These are phyloP conservation scores for Drosophila pectinifera DNA, from an alignment of 1,140 invertebrate genomes.

Conservation along the genomic window DNA sequence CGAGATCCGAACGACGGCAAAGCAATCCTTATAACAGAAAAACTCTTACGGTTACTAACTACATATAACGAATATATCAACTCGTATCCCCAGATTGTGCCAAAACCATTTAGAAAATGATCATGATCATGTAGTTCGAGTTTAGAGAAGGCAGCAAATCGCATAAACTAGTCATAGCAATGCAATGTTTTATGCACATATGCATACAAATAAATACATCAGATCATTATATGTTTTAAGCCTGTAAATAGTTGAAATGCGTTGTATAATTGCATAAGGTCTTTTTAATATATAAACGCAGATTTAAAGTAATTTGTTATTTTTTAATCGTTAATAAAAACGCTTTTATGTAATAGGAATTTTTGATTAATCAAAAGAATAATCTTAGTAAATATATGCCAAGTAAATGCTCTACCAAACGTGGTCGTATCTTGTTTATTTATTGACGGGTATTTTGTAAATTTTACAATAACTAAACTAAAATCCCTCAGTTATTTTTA, in stretches of 20 bases:
- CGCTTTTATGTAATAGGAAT: slow-evolving; percentile 71
- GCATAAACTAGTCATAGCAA: slow-evolving; percentile 76
- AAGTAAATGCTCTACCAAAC: slow-evolving; percentile 44
- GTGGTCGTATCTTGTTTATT: no score
- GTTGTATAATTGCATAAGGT: slow-evolving; percentile 70
- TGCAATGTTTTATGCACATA: slow-evolving; percentile 40
- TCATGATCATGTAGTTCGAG: slow-evolving; percentile 23
- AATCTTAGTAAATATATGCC: slow-evolving; percentile 58
- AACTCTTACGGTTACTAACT: slow-evolving; percentile 24
- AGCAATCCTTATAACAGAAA: slow-evolving; percentile 31
- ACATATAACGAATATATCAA: slow-evolving; percentile 15
- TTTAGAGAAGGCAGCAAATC: slow-evolving; percentile 33
- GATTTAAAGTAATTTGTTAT: slow-evolving; percentile 71
- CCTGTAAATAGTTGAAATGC: slow-evolving; percentile 68
- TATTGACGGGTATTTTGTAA: background rate
- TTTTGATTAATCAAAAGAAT: slow-evolving; percentile 62
- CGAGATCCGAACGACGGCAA: slow-evolving; percentile 10
- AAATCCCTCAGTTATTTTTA: no score
- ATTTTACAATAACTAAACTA: no score
- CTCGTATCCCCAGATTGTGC: slow-evolving; percentile 70
- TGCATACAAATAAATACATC: slow-evolving; percentile 29
- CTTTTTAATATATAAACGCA: slow-evolving; percentile 43
- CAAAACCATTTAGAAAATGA: slow-evolving; percentile 54
- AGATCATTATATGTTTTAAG: slow-evolving; percentile 48
- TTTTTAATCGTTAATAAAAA: slow-evolving; percentile 70